Conservation (phyloP, 2,888 invertebrate genomes). For the Ctenicera cuprea region DNA sequence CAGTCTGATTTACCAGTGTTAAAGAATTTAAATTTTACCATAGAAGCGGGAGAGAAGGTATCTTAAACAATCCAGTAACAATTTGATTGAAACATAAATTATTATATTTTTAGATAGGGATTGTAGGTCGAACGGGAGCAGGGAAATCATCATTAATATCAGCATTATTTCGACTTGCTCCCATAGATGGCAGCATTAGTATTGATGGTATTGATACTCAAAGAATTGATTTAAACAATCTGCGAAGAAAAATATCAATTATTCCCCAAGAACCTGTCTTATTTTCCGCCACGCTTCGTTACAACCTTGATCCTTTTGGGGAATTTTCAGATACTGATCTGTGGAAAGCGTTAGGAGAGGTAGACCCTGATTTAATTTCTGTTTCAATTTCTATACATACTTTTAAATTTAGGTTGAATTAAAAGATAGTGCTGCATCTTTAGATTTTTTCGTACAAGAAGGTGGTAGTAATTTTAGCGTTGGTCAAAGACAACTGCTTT, state of each 20-base stretch:
- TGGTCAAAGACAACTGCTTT: constrained; percentile 91
- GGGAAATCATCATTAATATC: constrained; percentile 89
- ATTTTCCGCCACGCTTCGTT: constrained; percentile 87
- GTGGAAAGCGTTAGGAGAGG: constrained; percentile 84
- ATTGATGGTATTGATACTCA: constrained; percentile 86
- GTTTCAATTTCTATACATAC: too few relatives aligned
- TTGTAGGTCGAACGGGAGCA: constrained; percentile 91
- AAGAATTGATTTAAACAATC: constrained; percentile 82
- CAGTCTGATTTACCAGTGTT: constrained; percentile 80
- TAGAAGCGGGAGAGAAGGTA: constrained; percentile 81
- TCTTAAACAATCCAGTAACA: constrained; percentile 27
- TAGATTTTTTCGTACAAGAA: constrained; percentile 81
- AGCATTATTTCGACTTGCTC: constrained; percentile 87
- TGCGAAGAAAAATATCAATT: constrained; percentile 88
- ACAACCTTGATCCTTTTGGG: constrained; percentile 89
- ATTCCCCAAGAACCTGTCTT: constrained; percentile 71
- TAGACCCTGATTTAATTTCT: constrained; percentile 56
- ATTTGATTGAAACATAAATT: neutral
- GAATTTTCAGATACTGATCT: constrained; percentile 82
- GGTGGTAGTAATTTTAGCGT: constrained; percentile 90
- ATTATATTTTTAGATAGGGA: constrained; percentile 78
- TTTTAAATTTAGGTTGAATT: constrained; percentile 91
- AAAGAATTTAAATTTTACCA: constrained; percentile 78
- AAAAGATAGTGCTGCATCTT: constrained; percentile 79
- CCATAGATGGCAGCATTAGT: constrained; percentile 83